Evolutionary conservation across 2,888 invertebrate species (phyloP).

Genomic region (Acleris cristana): DNA sequence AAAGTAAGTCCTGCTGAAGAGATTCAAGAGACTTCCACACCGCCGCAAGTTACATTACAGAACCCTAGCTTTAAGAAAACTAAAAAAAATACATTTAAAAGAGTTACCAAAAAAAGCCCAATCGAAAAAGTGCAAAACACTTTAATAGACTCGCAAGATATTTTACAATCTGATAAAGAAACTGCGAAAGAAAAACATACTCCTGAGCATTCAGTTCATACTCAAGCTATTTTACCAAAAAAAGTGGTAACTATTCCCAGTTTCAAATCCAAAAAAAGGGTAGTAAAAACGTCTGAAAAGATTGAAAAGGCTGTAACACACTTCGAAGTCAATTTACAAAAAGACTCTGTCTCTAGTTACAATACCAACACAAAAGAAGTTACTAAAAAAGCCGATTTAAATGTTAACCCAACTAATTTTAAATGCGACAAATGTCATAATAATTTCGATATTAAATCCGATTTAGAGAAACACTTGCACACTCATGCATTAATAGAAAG

Average conservation of each 20-base stretch:
- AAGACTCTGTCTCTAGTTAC: not conserved
- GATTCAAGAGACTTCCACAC: not conserved
- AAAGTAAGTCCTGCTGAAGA: not conserved
- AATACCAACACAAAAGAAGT: not conserved
- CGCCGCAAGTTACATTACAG: no score
- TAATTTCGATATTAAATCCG: conserved; percentile 3
- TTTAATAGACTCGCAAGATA: not conserved
- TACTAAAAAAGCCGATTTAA: not conserved
- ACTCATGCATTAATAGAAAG: not conserved
- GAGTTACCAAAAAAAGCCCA: not conserved
- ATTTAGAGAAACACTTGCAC: conserved; percentile 23
- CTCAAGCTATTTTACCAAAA: no score
- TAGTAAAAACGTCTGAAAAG: not conserved
- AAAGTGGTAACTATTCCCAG: no score
- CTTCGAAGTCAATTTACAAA: not conserved
- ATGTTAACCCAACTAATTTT: not conserved
- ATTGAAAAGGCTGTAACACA: not conserved
- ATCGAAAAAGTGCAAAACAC: not conserved
- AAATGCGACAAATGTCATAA: conserved; percentile 12
- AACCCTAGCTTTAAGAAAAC: no score
- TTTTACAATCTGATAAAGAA: not conserved
- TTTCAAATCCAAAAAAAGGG: not conserved
- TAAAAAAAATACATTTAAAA: no score
- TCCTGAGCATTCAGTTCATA: no score
- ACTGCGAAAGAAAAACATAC: not conserved